Evolutionary conservation across 2,888 invertebrate species (phyloP), one percentile per base, ranked within the genome.

Genomic region (Nephrotoma flavescens): DNA sequence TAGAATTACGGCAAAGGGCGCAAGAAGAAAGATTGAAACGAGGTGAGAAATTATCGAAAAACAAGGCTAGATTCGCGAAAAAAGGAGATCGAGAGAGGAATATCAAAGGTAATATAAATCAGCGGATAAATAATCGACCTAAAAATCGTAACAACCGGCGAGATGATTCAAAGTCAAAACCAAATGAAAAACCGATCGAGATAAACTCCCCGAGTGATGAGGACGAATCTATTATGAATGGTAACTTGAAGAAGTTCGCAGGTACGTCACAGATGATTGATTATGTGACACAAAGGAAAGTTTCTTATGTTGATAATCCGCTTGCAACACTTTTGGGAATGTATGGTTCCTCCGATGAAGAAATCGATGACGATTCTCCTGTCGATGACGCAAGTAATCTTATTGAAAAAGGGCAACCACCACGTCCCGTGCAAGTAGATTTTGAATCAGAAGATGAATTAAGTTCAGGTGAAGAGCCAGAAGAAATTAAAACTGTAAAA

Each of bases 11-110:
- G 89, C 93, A 93, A 88, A 93, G 94, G 52, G 93, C 94, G 88
- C 92, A 93, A 45, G 93, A 94, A 87, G 96, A 96, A 89, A 95
- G 94, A 90, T 89, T 93, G 86, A 93, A 95, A 88, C 93, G 97
- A 87, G 97, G 97, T 41, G 97, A 97, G 92, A 94, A 94, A 89
- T 93, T 96, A 89, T 92, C 93, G 12, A 90, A 88, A 0, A 89
- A 89, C 0, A 91, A 90, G 88, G 90, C 90, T 7, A 90, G 92
- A 87, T 93, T 93, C 89, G 92, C 92, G 85, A 90, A 90, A 88
- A 89, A 88, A 42, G 90, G 91, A 84, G 92, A 92, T 88, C 91
- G 91, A 71, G 84, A 91, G 90, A 88, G 88, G 85, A 45, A 87
- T 47, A 42, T 42, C 1, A 85, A 85, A 85, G 44, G 44, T 2